Evolutionary conservation across 2,113 vertebrate species (phyloP).

Genomic region (Panurus biarmicus): DNA sequence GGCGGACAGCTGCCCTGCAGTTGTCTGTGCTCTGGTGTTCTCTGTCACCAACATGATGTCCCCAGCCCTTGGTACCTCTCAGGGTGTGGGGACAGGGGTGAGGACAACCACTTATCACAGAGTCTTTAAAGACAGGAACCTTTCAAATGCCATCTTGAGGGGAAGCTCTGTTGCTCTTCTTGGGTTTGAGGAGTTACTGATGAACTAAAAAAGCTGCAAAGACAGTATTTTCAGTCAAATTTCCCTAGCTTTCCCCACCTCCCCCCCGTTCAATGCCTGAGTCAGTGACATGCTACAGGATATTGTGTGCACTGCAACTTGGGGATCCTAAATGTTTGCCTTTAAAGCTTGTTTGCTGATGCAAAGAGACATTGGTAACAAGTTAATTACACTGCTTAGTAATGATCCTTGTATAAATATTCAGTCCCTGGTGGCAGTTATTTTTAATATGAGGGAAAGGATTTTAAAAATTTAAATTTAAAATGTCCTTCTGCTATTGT

Average conservation of each 20-base stretch:
- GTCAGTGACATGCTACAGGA: background rate
- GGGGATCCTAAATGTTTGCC: background rate
- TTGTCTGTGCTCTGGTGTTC: background rate
- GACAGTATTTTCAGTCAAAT: background rate
- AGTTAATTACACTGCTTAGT: background rate
- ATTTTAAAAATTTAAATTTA: background rate
- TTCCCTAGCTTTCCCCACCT: fast-evolving
- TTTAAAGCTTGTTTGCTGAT: background rate
- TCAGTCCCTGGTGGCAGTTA: background rate
- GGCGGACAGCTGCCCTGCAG: background rate
- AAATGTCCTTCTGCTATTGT: background rate
- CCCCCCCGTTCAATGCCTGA: fast-evolving
- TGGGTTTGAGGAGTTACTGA: background rate
- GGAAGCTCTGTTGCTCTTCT: background rate
- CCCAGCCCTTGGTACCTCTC: background rate
- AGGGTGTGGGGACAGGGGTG: background rate
- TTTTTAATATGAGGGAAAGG: background rate
- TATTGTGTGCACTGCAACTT: background rate
- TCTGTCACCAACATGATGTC: background rate
- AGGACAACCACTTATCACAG: background rate
- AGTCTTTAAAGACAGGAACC: background rate
- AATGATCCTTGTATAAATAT: background rate
- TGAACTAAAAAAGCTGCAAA: background rate
- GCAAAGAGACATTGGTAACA: background rate
- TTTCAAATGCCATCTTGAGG: background rate